Evolutionary conservation across 2,888 invertebrate species (phyloP).

Genomic region (Melieria omissa): DNA sequence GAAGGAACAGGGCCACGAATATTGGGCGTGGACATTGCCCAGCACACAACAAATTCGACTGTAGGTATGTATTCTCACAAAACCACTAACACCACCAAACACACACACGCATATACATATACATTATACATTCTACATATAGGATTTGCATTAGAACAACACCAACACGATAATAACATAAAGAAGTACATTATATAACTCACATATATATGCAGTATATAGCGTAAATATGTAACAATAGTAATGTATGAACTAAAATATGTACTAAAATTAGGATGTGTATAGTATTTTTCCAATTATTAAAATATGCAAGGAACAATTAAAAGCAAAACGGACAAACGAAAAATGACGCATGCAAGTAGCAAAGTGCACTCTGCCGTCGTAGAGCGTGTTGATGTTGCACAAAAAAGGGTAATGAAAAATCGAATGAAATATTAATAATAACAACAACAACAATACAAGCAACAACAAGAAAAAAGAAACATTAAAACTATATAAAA

Average conservation of each 20-base stretch:
- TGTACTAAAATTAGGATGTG: constrained; percentile 32
- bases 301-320: constrained; percentile 10
- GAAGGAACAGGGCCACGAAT: too few relatives aligned
- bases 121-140: constrained; percentile 12
- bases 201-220: constrained; percentile 11
- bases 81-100: not conserved
- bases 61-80: too few relatives aligned
- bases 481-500: constrained; percentile 24
- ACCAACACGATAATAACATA: constrained; percentile 38
- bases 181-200: constrained; percentile 29
- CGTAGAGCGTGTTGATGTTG: not conserved
- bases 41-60: too few relatives aligned
- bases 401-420: not conserved
- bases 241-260: not conserved
- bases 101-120: constrained; percentile 35
- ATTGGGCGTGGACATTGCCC: too few relatives aligned
- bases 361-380: not conserved
- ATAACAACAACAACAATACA: constrained; percentile 16
- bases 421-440: not conserved
- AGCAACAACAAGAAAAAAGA: constrained; percentile 34
- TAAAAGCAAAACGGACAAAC: constrained; percentile 11
- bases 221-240: constrained; percentile 10
- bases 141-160: constrained; percentile 22
- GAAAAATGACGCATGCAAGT: constrained; percentile 16
- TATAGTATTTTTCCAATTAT: constrained; percentile 39